phyloP scores from a whole-genome alignment of 2,113 vertebrate species.

The Prietella phreatophila region DNA sequence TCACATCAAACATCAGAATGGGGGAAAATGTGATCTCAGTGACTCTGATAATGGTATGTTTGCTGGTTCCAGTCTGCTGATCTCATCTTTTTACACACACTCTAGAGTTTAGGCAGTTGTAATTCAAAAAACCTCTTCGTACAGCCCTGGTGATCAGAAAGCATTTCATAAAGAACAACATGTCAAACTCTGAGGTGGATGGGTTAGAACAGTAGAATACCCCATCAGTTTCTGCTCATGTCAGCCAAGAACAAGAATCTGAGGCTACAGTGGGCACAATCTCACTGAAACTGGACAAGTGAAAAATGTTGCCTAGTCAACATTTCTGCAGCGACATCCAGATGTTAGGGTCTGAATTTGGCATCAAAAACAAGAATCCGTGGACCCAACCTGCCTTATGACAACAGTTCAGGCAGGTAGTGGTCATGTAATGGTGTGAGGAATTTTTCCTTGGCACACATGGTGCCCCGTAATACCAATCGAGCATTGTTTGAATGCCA shows the following conservation, averaged over 20 bases:
- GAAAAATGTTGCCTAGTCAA: neutral
- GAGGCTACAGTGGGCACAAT: neutral
- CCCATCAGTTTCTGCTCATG: neutral
- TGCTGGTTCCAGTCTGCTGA: neutral
- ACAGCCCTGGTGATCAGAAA: neutral
- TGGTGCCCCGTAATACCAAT: neutral
- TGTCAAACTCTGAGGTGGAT: neutral
- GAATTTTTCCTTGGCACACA: neutral
- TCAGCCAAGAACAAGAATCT: neutral
- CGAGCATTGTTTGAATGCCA: neutral
- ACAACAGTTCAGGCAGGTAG: neutral
- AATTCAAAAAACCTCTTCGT: neutral
- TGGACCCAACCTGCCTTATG: neutral
- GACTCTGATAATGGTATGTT: neutral
- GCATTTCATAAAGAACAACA: neutral
- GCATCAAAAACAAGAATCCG: neutral
- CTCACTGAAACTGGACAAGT: neutral
- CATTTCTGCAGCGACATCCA: neutral
- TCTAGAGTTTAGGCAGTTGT: neutral
- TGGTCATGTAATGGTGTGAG: neutral
- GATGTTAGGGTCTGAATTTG: neutral
- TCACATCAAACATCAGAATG: neutral
- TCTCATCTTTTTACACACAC: neutral
- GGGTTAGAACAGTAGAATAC: neutral
- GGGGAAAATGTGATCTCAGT: neutral